Evolutionary conservation across 2,113 vertebrate genomes (phyloP).

Genomic region (Lamprologus speciosus): DNA sequence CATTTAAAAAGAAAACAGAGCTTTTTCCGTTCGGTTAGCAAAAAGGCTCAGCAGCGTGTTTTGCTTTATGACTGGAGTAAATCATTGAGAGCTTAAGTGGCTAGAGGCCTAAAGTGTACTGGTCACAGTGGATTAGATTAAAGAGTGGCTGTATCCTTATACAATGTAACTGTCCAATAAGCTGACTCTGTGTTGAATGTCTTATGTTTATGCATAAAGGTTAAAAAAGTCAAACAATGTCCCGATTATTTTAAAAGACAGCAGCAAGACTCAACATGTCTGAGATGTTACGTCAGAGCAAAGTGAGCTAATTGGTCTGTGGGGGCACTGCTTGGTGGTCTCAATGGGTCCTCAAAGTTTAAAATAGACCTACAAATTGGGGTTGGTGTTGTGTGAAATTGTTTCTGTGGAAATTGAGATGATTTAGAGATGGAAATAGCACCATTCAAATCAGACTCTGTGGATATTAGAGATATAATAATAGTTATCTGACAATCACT

Average conservation of each 20-base stretch:
- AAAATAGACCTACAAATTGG: slow-evolving; percentile 37
- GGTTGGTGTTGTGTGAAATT: slow-evolving; percentile 9
- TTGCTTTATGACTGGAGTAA: slow-evolving; percentile 11
- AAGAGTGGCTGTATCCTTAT: neutral
- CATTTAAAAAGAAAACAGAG: neutral
- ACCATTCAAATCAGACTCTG: neutral
- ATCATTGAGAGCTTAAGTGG: neutral
- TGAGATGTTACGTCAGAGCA: neutral
- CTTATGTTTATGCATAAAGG: neutral
- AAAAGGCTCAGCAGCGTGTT: neutral
- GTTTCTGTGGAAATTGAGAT: neutral
- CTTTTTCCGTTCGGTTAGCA: neutral
- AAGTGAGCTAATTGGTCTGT: slow-evolving; percentile 6
- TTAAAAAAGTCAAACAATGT: neutral
- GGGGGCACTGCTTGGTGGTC: neutral
- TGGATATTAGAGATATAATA: neutral
- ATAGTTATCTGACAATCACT: neutral
- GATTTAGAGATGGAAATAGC: neutral
- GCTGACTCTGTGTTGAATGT: neutral
- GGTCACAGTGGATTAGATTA: neutral
- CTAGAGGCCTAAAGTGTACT: neutral
- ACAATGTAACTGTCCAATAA: neutral
- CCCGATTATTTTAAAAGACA: neutral
- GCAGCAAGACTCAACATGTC: slow-evolving; percentile 1
- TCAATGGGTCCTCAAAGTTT: neutral